A percentile compares a stretch with the other conserved stretches of the same genome.
Conservation (phyloP, 2,888 invertebrate genomes). For the Smittia sp. region DNA sequence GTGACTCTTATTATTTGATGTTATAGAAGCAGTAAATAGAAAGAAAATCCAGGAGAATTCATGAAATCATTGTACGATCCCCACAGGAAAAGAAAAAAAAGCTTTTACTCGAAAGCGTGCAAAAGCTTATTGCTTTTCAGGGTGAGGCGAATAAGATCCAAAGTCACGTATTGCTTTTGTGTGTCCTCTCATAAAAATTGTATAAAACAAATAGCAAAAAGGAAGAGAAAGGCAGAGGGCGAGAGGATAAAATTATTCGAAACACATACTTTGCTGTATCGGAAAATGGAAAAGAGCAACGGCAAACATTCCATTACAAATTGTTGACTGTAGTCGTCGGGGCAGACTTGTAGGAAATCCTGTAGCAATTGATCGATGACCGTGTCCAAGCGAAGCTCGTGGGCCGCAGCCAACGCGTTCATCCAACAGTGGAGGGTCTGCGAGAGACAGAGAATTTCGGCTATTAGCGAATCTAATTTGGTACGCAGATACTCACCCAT, state of each 20-base stretch:
- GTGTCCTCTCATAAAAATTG: constrained; percentile 26
- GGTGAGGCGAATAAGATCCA: background rate
- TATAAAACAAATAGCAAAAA: constrained; percentile 19
- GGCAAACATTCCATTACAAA: constrained; percentile 89
- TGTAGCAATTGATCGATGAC: constrained; percentile 85
- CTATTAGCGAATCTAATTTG: too few relatives aligned
- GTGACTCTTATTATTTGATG: background rate
- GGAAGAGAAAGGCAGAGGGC: background rate
- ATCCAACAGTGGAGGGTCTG: constrained; percentile 91
- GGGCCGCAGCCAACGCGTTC: constrained; percentile 81
- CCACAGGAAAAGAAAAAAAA: background rate
- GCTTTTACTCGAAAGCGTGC: background rate
- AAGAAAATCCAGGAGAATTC: background rate
- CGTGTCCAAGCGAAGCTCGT: constrained; percentile 76
- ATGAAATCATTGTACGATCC: too few relatives aligned
- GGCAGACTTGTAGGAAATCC: constrained; percentile 87
- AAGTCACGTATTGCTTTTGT: constrained; percentile 30
- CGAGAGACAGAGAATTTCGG: too few relatives aligned
- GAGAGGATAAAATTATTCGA: constrained; percentile 38
- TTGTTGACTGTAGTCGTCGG: constrained; percentile 83
- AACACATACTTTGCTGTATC: constrained; percentile 75
- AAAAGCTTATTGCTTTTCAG: background rate
- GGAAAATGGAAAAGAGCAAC: constrained; percentile 82
- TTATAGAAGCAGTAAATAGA: too few relatives aligned
- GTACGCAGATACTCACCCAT: too few relatives aligned